These are phyloP conservation scores for Acrocephalus scirpaceus DNA, from an alignment of 2,797 vertebrate genomes.

Conservation along the genomic window DNA sequence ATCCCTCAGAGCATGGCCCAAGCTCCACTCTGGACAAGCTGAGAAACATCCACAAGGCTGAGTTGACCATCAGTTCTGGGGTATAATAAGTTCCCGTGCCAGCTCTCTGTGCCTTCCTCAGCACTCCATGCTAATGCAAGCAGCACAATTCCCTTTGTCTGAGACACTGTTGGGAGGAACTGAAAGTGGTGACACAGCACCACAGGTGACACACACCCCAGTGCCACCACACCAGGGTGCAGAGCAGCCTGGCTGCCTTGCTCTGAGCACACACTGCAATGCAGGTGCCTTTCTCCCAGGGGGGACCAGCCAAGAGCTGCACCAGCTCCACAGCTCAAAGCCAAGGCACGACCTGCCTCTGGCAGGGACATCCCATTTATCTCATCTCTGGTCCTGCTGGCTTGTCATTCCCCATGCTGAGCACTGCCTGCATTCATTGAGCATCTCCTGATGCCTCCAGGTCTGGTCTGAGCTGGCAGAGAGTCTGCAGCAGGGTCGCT, in stretches of 20 bases:
- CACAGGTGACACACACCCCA: not conserved
- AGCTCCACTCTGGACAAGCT: not conserved
- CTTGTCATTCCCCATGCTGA: not conserved
- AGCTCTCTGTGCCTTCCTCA: not conserved
- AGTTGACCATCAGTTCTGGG: not conserved
- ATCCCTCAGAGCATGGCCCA: not conserved
- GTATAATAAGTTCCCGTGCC: not conserved
- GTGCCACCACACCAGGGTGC: not conserved
- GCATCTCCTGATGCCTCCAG: not conserved
- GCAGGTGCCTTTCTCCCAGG: not conserved
- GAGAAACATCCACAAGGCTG: not conserved
- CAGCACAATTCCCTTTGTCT: not conserved
- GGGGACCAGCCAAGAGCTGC: conserved; percentile 5
- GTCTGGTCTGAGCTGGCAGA: not conserved
- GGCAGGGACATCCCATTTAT: not conserved
- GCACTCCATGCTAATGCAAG: not conserved
- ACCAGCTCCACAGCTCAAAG: not conserved
- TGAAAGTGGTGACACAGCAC: not conserved
- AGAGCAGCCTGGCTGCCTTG: not conserved
- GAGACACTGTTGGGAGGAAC: not conserved
- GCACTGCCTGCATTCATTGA: not conserved
- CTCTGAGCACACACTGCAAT: not conserved
- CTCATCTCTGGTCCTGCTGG: not conserved
- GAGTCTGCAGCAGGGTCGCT: not conserved
- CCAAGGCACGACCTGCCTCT: not conserved